Evolutionary conservation across 2,888 invertebrate genomes (phyloP).

Genomic region (Macrophya annulata): DNA sequence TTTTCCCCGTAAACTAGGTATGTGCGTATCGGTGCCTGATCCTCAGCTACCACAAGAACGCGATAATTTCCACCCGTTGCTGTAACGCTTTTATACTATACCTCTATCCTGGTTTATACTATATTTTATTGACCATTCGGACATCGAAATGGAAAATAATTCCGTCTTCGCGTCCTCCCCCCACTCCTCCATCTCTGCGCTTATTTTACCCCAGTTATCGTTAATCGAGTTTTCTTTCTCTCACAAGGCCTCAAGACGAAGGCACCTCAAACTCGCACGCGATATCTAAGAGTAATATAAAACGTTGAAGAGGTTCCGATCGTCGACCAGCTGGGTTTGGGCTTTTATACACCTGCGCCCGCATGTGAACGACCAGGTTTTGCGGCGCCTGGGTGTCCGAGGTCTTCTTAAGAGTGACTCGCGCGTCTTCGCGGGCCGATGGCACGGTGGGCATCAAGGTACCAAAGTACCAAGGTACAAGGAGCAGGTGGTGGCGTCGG

Average conservation of each 20-base stretch:
- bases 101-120: background rate
- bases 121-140: background rate
- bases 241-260: constrained; percentile 20
- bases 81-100: background rate
- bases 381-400: constrained; percentile 49
- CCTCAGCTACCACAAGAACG: background rate
- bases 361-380: constrained; percentile 39
- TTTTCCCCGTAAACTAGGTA: background rate
- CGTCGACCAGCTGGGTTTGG: constrained; percentile 18
- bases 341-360: constrained; percentile 48
- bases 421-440: constrained; percentile 40
- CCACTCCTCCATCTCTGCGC: background rate
- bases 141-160: background rate
- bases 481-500: constrained; percentile 59
- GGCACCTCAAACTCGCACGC: constrained; percentile 28
- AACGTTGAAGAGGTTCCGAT: constrained; percentile 16
- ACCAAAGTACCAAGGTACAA: constrained; percentile 41
- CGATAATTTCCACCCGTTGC: background rate
- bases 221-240: background rate
- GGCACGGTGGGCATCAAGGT: constrained; percentile 12
- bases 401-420: constrained; percentile 21
- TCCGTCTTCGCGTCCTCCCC: background rate
- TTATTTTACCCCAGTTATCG: background rate
- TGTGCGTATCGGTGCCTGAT: background rate
- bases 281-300: background rate